Conservation (phyloP, 1,140 invertebrate species). For the Pentalonia nigronervosa region DNA sequence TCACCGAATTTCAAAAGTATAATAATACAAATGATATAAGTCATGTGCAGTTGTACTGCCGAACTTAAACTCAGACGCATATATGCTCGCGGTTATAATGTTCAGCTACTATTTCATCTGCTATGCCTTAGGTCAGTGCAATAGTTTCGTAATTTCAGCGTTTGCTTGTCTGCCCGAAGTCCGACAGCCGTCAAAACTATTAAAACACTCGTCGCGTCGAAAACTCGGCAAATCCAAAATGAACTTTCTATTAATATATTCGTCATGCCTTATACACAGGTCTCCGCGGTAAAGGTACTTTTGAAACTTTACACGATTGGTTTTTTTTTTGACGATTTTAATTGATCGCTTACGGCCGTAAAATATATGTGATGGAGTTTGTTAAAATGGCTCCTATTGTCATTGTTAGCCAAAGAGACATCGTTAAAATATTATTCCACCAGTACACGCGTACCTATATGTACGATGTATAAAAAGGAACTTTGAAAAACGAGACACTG, state of each 20-base stretch:
- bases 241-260: background rate
- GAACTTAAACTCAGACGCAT: background rate
- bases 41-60: background rate
- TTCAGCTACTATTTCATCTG: background rate
- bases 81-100: background rate
- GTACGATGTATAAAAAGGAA: background rate
- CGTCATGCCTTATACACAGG: too few species aligned
- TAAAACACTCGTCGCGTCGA: background rate
- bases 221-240: background rate
- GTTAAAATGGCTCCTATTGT: background rate
- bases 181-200: background rate
- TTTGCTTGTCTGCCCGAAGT: background rate
- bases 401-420: conserved; percentile 15
- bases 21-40: too few species aligned
- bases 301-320: background rate
- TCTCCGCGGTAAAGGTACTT: background rate
- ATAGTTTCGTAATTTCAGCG: background rate
- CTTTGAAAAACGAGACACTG: conserved; percentile 2
- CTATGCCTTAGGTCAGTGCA: background rate
- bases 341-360: background rate
- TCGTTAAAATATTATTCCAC: background rate
- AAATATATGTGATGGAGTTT: background rate
- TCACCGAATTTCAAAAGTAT: background rate
- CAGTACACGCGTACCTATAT: background rate
- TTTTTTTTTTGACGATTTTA: background rate